phyloP scores from a whole-genome alignment of 2,797 vertebrate species.

The Lophura swinhoii region DNA sequence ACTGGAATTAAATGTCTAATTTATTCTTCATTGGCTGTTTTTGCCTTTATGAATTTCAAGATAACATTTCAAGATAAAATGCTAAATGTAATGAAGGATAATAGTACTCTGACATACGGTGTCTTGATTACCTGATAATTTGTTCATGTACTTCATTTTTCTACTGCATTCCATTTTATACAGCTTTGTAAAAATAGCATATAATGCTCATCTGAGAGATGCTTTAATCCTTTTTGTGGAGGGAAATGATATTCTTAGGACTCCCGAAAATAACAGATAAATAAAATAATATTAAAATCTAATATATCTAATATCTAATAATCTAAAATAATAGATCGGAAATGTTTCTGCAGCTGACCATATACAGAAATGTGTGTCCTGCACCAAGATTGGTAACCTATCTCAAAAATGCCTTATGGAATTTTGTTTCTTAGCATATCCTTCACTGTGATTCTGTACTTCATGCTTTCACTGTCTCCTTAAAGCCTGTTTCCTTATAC shows the following conservation, averaged over 20 bases:
- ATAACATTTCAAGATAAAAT: neutral
- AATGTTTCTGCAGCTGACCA: neutral
- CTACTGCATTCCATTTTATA: neutral
- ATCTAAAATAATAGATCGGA: neutral
- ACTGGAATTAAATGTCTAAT: neutral
- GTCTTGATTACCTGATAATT: neutral
- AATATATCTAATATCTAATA: too few relatives aligned
- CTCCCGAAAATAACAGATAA: neutral
- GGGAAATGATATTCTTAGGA: neutral
- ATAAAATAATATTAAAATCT: too few relatives aligned
- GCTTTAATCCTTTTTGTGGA: neutral
- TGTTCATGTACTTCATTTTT: neutral
- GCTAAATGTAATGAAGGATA: neutral
- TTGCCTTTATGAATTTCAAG: neutral
- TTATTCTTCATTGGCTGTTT: neutral
- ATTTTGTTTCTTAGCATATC: neutral
- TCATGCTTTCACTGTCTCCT: neutral
- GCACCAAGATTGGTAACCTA: neutral
- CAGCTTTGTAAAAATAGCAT: neutral
- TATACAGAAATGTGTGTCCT: neutral
- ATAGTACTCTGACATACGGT: neutral
- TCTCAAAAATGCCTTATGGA: neutral
- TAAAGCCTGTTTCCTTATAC: neutral
- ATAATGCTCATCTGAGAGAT: neutral
- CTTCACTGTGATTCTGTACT: neutral